Conservation (phyloP, 37 sponge, comb jelly and placozoan genomes). For the Haliclona indistincta region DNA sequence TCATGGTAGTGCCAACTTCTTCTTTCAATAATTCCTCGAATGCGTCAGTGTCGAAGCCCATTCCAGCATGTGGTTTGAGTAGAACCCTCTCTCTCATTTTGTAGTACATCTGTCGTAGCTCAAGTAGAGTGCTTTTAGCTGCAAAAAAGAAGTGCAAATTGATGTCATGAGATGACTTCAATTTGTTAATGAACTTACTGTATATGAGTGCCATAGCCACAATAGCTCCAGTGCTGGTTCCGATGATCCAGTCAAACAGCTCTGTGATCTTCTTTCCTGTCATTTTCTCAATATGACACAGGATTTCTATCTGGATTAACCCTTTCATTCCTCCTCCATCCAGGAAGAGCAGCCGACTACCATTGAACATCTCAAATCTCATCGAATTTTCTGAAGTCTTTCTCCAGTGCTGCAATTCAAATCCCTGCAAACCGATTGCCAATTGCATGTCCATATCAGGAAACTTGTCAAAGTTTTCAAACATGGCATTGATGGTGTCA, state of each 20-base stretch:
- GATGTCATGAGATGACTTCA: not conserved
- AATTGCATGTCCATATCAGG: not conserved
- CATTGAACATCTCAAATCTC: not conserved
- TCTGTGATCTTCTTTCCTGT: conserved; percentile 58
- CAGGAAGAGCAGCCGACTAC: conserved; percentile 41
- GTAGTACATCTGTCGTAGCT: conserved; percentile 38
- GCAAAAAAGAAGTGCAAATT: not conserved
- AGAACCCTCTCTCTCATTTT: conserved; percentile 52
- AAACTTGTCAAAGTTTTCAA: not conserved
- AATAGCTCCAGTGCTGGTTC: conserved; percentile 60
- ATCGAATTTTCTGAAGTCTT: not conserved
- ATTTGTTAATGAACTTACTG: conserved; percentile 21
- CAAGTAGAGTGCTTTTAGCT: conserved; percentile 36
- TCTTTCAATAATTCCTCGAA: conserved; percentile 51
- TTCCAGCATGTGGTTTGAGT: conserved; percentile 13
- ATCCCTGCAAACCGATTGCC: not conserved
- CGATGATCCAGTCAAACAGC: conserved; percentile 72
- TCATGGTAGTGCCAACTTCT: conserved; percentile 30
- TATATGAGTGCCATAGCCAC: conserved; percentile 62
- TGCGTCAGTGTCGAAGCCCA: conserved; percentile 32
- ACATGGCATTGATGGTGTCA: not conserved
- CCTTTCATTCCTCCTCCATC: conserved; percentile 70
- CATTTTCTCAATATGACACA: conserved; percentile 39
- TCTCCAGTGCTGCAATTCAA: not conserved
- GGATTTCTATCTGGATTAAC: conserved; percentile 48